Conservation (phyloP, 2,888 invertebrate species). For the Tanypteryx hageni region DNA sequence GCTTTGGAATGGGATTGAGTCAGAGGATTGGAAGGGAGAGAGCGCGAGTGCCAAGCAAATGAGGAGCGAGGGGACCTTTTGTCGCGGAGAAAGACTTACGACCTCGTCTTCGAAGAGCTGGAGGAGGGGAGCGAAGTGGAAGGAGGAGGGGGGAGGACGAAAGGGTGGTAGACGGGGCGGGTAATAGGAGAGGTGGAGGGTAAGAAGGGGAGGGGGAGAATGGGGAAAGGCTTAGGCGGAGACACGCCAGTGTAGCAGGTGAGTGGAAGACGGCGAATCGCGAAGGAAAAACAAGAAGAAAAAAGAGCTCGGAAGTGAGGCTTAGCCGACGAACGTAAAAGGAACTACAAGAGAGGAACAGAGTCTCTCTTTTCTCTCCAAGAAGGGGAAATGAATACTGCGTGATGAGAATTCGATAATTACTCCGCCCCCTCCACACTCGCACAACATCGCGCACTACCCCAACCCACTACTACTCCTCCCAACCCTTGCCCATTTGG, state of each 20-base stretch:
- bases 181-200: neutral
- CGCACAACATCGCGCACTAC: neutral
- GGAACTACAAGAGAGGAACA: neutral
- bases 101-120: neutral
- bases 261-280: constrained; percentile 44
- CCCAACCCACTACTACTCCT: neutral
- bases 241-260: neutral
- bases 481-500: neutral
- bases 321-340: constrained; percentile 34
- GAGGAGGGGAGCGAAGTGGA: neutral
- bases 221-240: neutral
- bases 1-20: neutral
- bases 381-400: constrained; percentile 40
- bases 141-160: neutral
- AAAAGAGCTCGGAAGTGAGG: neutral
- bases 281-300: neutral
- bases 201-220: neutral
- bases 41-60: constrained; percentile 55
- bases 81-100: constrained; percentile 53
- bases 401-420: constrained; percentile 59
- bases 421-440: constrained; percentile 1
- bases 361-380: neutral
- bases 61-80: constrained; percentile 56
- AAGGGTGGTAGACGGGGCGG: neutral
- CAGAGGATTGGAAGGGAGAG: constrained; percentile 16